Conservation (phyloP, 2,797 vertebrate species). For the Eremophila alpestris region DNA sequence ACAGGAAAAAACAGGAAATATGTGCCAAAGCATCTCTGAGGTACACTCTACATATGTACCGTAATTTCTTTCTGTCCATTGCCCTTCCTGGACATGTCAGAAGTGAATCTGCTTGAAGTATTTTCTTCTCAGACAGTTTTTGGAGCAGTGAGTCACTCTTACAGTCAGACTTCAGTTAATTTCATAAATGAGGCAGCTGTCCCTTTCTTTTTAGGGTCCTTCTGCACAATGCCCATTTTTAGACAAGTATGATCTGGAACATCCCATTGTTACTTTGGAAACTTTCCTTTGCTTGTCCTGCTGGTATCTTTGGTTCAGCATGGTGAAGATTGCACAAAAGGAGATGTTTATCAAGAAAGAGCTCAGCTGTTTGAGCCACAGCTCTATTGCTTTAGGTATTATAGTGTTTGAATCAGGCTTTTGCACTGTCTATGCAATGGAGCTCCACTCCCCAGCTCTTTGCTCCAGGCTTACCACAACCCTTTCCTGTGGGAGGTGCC, state of each 20-base stretch:
- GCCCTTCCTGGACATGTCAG: not conserved
- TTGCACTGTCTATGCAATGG: not conserved
- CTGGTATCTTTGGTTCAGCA: not conserved
- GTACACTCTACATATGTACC: fast-evolving
- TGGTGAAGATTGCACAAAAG: not conserved
- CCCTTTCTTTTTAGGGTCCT: not conserved
- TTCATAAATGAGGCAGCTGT: not conserved
- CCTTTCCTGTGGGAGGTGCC: not conserved
- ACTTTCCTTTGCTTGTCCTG: not conserved
- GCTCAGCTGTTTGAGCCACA: not conserved
- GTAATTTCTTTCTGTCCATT: not conserved
- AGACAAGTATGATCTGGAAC: not conserved
- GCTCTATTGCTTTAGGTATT: not conserved
- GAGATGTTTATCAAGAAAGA: not conserved
- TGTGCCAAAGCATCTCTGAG: not conserved
- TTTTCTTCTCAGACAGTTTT: not conserved
- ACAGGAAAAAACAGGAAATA: not conserved
- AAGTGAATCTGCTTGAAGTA: not conserved
- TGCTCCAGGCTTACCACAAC: not conserved
- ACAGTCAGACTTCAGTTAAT: not conserved
- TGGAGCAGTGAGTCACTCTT: not conserved
- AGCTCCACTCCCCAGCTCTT: not conserved
- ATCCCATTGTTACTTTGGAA: not conserved
- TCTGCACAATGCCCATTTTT: not conserved
- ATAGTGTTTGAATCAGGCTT: not conserved